Conservation (phyloP, 1,140 invertebrate species). For the Monomorium pharaonis region DNA sequence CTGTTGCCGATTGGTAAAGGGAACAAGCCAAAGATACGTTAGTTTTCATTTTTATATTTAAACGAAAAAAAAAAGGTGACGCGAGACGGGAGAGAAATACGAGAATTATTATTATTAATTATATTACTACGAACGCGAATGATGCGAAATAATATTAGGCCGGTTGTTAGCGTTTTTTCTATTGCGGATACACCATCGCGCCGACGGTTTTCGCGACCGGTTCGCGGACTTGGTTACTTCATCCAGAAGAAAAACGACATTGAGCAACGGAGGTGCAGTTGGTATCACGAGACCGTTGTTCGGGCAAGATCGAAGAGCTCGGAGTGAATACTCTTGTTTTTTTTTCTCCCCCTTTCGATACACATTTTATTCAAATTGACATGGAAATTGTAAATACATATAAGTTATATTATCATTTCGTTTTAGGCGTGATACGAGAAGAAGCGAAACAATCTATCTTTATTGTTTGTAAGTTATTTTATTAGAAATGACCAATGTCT, state of each 20-base stretch:
- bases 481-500: no score
- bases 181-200: constrained; percentile 57
- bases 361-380: neutral
- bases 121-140: constrained; percentile 66
- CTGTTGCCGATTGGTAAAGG: constrained; percentile 85
- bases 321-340: neutral
- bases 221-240: constrained; percentile 41
- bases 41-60: constrained; percentile 86
- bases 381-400: neutral
- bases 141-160: constrained; percentile 74
- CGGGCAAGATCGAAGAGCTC: neutral
- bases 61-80: constrained; percentile 75
- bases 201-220: constrained; percentile 38
- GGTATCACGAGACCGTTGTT: constrained; percentile 1
- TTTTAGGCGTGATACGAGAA: neutral
- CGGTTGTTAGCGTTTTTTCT: constrained; percentile 76
- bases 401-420: neutral
- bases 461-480: neutral
- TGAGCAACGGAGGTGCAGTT: neutral
- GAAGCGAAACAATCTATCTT: no score
- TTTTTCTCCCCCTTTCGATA: neutral
- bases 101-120: constrained; percentile 78
- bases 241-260: neutral
- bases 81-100: constrained; percentile 70
- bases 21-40: constrained; percentile 86